Evolutionary conservation across 2,113 vertebrate species (phyloP).

Genomic region (Montifringilla adamsi): DNA sequence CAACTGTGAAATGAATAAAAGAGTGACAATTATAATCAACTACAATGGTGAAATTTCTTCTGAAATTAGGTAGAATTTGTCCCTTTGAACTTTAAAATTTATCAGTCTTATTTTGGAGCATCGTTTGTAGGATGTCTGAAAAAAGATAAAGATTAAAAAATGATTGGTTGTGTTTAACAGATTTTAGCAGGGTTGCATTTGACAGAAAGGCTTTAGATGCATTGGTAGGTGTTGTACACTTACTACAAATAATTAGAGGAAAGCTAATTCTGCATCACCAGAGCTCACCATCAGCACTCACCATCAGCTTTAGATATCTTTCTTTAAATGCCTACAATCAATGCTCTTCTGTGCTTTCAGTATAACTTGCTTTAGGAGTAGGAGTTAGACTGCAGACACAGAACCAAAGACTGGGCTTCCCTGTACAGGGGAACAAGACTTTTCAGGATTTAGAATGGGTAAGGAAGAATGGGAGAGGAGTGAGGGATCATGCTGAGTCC

Average conservation of each 20-base stretch:
- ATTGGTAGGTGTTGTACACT: not conserved
- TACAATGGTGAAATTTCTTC: not conserved
- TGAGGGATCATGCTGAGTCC: not conserved
- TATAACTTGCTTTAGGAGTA: not conserved
- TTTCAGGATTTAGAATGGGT: not conserved
- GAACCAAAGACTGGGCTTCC: not conserved
- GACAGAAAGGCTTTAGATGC: not conserved
- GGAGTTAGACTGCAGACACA: not conserved
- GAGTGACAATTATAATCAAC: not conserved
- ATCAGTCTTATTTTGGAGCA: not conserved
- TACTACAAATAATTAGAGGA: not conserved
- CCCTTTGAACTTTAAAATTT: not conserved
- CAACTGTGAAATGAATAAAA: not conserved
- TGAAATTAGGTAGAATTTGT: not conserved
- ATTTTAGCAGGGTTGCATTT: not conserved
- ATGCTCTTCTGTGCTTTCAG: not conserved
- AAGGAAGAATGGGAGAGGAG: not conserved
- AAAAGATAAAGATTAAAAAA: not conserved
- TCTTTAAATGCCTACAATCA: not conserved
- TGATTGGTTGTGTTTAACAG: not conserved
- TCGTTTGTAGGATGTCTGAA: not conserved
- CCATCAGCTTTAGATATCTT: not conserved
- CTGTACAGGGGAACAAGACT: not conserved
- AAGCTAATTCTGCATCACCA: not conserved
- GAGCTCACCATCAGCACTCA: not conserved